A percentile compares a stretch with the other conserved stretches of the same genome.
These are phyloP conservation scores for Gasteruption jaculator DNA, from an alignment of 2,888 invertebrate genomes.

Conservation along the genomic window DNA sequence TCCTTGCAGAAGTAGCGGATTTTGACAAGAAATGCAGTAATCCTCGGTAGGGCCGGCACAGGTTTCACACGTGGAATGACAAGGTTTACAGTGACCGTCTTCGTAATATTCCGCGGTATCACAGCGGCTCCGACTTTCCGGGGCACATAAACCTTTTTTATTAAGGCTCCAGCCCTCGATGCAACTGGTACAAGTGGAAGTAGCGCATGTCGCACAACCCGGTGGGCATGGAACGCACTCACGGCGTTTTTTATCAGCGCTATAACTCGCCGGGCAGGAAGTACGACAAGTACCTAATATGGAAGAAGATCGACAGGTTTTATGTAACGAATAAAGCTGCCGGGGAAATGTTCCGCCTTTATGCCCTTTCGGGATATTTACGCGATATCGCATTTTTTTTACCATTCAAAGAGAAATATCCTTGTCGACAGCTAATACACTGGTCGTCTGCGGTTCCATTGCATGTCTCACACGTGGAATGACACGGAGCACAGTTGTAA, in stretches of 20 bases:
- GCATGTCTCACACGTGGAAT: conserved; percentile 76
- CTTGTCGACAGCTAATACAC: conserved; percentile 76
- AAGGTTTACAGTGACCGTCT: conserved; percentile 66
- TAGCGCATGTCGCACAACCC: conserved; percentile 73
- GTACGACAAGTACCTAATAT: conserved; percentile 63
- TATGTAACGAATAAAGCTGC: not conserved
- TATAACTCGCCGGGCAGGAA: conserved; percentile 71
- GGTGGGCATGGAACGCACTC: conserved; percentile 77
- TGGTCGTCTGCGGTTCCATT: conserved; percentile 72
- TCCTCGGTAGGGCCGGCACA: conserved; percentile 74
- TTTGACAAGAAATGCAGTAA: conserved; percentile 72
- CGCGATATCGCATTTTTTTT: conserved; percentile 54
- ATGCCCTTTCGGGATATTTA: conserved; percentile 48
- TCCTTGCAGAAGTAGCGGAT: conserved; percentile 68
- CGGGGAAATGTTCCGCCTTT: not conserved
- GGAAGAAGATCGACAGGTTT: not conserved
- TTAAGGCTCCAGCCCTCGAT: conserved; percentile 70
- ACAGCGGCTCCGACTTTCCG: conserved; percentile 67
- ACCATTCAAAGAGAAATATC: conserved; percentile 68
- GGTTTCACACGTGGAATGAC: conserved; percentile 76
- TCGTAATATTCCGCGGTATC: conserved; percentile 65
- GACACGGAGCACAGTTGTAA: conserved; percentile 77
- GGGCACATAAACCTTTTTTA: conserved; percentile 71
- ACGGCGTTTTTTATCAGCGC: conserved; percentile 71
- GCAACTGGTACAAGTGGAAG: conserved; percentile 70